Percentiles rank a stretch among this genome's conserved stretches.
phyloP scores from a whole-genome alignment of 2,888 invertebrate genomes.

The Drosophila quinaria region DNA sequence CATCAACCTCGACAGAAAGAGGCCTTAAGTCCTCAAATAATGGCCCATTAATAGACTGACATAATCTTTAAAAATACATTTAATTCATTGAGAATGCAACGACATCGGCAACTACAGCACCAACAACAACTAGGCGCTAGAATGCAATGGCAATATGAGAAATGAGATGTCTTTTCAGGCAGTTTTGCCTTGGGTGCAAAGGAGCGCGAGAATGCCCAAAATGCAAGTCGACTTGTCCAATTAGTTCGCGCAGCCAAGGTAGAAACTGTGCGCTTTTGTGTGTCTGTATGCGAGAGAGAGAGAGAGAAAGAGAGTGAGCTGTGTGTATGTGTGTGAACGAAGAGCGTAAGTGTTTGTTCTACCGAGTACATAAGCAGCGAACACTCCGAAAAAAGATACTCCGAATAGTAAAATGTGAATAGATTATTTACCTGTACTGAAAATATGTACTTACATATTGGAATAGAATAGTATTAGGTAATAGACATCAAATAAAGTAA shows the following conservation, averaged over 20 bases:
- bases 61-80: slow-evolving; percentile 61
- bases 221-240: slow-evolving; percentile 61
- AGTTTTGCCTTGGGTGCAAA: slow-evolving; percentile 46
- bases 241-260: slow-evolving; percentile 58
- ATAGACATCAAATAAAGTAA: not conserved
- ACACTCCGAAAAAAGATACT: slow-evolving; percentile 63
- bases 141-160: slow-evolving; percentile 52
- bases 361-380: slow-evolving; percentile 44
- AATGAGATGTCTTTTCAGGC: slow-evolving; percentile 20
- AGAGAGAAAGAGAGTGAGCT: not conserved
- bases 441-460: not conserved
- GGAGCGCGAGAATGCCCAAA: slow-evolving; percentile 55
- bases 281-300: slow-evolving; percentile 5
- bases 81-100: slow-evolving; percentile 62
- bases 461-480: not conserved
- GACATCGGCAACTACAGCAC: slow-evolving; percentile 11
- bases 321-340: slow-evolving; percentile 32
- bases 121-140: slow-evolving; percentile 21
- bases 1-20: slow-evolving; percentile 16
- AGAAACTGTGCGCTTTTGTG: not conserved
- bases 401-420: slow-evolving; percentile 52
- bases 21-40: slow-evolving; percentile 51
- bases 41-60: slow-evolving; percentile 58
- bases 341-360: slow-evolving; percentile 29
- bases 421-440: not conserved